Evolutionary conservation across 2,797 vertebrate species (phyloP).

Genomic region (Ispidina picta): DNA sequence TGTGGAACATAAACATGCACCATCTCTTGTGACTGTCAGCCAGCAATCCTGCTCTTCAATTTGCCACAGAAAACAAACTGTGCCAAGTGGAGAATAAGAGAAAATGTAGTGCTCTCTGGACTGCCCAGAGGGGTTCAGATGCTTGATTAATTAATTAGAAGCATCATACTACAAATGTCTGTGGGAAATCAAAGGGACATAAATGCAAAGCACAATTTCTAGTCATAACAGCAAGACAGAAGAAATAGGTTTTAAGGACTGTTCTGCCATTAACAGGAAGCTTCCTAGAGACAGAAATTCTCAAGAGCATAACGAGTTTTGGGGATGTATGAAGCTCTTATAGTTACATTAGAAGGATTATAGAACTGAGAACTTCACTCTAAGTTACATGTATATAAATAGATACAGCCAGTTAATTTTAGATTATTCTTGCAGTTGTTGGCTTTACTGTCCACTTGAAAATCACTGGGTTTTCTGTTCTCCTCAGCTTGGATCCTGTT

Average conservation of each 20-base stretch:
- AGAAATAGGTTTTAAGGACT: background rate
- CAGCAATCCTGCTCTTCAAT: background rate
- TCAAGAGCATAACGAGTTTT: background rate
- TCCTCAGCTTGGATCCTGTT: background rate
- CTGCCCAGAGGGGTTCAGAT: background rate
- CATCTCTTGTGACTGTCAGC: background rate
- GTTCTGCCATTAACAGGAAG: background rate
- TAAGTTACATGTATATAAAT: background rate
- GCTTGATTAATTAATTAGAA: conserved; percentile 32
- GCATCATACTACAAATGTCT: background rate
- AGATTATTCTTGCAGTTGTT: background rate
- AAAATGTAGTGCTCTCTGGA: background rate
- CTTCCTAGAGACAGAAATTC: background rate
- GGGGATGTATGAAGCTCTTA: background rate
- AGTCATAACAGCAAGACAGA: background rate
- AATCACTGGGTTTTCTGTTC: background rate
- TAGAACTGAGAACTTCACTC: background rate
- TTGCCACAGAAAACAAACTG: background rate
- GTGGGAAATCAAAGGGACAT: background rate
- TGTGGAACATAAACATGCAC: background rate
- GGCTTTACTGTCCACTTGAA: background rate
- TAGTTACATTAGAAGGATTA: background rate
- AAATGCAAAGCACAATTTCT: background rate
- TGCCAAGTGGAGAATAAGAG: background rate
- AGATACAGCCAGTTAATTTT: background rate